phyloP scores from a whole-genome alignment of 2,113 vertebrate genomes.

The Pogona vitticeps region DNA sequence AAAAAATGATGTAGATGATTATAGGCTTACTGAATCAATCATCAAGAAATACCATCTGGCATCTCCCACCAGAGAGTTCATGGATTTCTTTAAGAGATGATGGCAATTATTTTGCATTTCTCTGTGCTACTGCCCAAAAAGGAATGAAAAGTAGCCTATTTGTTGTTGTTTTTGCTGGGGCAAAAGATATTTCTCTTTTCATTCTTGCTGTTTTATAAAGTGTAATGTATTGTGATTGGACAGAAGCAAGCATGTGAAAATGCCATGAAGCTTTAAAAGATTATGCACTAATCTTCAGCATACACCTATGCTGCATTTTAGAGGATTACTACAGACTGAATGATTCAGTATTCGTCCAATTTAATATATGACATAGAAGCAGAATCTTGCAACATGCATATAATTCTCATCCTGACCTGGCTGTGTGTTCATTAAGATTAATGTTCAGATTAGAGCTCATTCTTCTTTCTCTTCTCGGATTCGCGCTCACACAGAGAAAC shows the following conservation, averaged over 20 bases:
- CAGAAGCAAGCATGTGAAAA: not conserved
- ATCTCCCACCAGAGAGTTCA: not conserved
- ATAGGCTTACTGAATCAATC: conserved; percentile 19
- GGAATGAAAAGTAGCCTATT: not conserved
- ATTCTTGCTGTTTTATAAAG: not conserved
- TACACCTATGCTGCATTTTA: conserved; percentile 21
- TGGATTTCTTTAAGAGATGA: conserved; percentile 2
- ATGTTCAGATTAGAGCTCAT: not conserved
- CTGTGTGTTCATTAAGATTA: not conserved
- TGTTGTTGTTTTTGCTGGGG: not conserved
- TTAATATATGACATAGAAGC: conserved; percentile 25
- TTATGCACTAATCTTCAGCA: conserved; percentile 24
- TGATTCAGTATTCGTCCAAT: conserved; percentile 46
- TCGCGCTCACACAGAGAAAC: not conserved
- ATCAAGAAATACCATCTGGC: conserved; percentile 17
- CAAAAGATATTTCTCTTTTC: not conserved
- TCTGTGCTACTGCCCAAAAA: not conserved
- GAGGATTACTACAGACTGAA: conserved; percentile 49
- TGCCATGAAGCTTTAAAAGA: conserved; percentile 26
- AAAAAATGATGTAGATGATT: not conserved
- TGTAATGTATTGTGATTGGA: not conserved
- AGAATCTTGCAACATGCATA: conserved; percentile 5
- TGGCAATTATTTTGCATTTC: not conserved
- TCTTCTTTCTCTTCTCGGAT: too few species aligned
- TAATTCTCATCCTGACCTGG: not conserved